Evolutionary conservation across 2,888 invertebrate species (phyloP), one percentile per base, ranked within the genome.

Genomic region (Phaedon cochleariae): DNA sequence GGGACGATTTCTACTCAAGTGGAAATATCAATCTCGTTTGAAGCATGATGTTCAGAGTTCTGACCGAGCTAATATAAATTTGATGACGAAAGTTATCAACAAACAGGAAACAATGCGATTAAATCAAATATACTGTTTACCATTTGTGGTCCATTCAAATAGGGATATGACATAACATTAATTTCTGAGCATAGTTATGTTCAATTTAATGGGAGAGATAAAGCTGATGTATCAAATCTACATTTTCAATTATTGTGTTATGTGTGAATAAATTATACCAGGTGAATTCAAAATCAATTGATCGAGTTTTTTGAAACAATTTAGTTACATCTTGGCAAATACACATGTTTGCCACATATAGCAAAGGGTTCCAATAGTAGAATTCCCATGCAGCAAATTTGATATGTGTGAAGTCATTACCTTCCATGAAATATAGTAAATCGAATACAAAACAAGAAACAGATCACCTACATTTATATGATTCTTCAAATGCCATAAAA

Each of bases 81-180:
- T 63, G 48, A 63, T 63, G 53, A 45, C 54, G n/a, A 9, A 58
- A 58, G 54, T 55, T 62, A 63, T 63, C 63, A 58, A 46, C 34
- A 52, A 63, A 58, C 63, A 58, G 63, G 63, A 62, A 59, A 64
- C 54, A 55, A 60, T 45, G 48, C 55, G 60, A 65, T 65, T 55
- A 51, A 60, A 55, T 65, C 59, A 60, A 60, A 60, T 60, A 57
- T 48, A 20, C 41, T 65, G 64, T 65, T 59, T 65, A 65, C 60
- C 64, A 65, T 60, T 41, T 41, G 15, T 41, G 15, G 15, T 41
- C 41, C 15, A 15, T 41, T 41, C 15, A 41, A 63, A 63, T 58
- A 26, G 37, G 17, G 58, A 52, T n/a, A 52, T 58, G 58, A 52
- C 58, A 58, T 58, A 53, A 21, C 63, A 63, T 63, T 58, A 63